phyloP scores from a whole-genome alignment of 2,797 vertebrate species.

The Pelodytes ibericus region DNA sequence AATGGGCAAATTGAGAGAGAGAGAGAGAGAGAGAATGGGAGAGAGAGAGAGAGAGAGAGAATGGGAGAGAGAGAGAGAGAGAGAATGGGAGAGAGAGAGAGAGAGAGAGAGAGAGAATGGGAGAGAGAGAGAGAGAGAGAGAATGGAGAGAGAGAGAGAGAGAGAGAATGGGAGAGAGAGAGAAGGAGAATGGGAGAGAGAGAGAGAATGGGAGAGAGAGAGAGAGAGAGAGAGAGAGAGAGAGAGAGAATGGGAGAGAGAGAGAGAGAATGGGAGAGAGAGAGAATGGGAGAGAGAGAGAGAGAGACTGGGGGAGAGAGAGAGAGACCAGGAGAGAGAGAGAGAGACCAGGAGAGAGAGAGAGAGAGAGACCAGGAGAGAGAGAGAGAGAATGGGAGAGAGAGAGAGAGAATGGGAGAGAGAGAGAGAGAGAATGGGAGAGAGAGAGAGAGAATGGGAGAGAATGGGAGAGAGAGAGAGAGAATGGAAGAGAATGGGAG shows the following conservation, averaged over 20 bases:
- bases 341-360: too few species aligned
- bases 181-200: background rate
- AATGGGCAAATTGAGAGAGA: too few species aligned
- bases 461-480: too few species aligned
- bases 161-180: background rate
- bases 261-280: background rate
- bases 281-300: background rate
- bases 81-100: background rate
- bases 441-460: too few species aligned
- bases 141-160: background rate
- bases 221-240: background rate
- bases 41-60: background rate
- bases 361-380: too few species aligned
- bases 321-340: too few species aligned
- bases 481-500: too few species aligned
- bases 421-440: background rate
- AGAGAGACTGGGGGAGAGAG: too few species aligned
- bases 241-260: background rate
- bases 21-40: too few species aligned
- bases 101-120: background rate
- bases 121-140: background rate
- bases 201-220: background rate
- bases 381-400: background rate
- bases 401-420: background rate
- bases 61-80: background rate